Conservation (phyloP, 2,888 invertebrate genomes). For the Chrysolina americana region DNA sequence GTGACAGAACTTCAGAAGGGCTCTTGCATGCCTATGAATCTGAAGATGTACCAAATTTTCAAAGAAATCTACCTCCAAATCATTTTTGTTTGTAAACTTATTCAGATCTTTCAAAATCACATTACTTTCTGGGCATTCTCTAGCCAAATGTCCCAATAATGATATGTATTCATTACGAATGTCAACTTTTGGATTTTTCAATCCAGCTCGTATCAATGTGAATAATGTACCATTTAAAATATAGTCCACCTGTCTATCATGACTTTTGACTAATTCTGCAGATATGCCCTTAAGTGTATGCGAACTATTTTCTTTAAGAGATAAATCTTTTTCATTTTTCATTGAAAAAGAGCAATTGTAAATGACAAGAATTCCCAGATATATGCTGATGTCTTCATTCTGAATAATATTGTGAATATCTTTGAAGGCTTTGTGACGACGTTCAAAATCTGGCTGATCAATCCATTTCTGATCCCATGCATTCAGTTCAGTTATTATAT, state of each 20-base stretch:
- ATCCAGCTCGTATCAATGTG: slow-evolving; percentile 79
- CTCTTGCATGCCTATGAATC: slow-evolving; percentile 87
- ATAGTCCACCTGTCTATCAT: slow-evolving; percentile 75
- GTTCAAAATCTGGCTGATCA: slow-evolving; percentile 94
- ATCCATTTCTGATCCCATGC: slow-evolving; percentile 90
- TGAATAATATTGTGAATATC: slow-evolving; percentile 74
- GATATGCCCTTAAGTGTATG: slow-evolving; percentile 81
- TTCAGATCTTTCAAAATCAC: slow-evolving; percentile 81
- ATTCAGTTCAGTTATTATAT: slow-evolving; percentile 81
- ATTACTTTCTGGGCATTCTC: slow-evolving; percentile 81
- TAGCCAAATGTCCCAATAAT: slow-evolving; percentile 82
- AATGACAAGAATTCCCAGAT: slow-evolving; percentile 81
- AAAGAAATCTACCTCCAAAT: slow-evolving; percentile 94
- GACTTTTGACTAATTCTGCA: slow-evolving; percentile 75
- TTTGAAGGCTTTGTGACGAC: slow-evolving; percentile 84
- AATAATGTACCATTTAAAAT: slow-evolving; percentile 83
- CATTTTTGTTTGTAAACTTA: slow-evolving; percentile 78
- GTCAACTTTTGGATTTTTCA: slow-evolving; percentile 80
- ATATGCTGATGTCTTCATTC: slow-evolving; percentile 73
- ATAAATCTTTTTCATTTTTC: slow-evolving; percentile 85
- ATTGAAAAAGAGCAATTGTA: slow-evolving; percentile 88
- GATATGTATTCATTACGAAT: slow-evolving; percentile 85
- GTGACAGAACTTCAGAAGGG: slow-evolving; percentile 82
- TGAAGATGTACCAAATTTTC: slow-evolving; percentile 93
- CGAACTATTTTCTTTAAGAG: slow-evolving; percentile 84